Evolutionary conservation across 2,888 invertebrate species (phyloP).

Genomic region (Parapristionchus giblindavisi): DNA sequence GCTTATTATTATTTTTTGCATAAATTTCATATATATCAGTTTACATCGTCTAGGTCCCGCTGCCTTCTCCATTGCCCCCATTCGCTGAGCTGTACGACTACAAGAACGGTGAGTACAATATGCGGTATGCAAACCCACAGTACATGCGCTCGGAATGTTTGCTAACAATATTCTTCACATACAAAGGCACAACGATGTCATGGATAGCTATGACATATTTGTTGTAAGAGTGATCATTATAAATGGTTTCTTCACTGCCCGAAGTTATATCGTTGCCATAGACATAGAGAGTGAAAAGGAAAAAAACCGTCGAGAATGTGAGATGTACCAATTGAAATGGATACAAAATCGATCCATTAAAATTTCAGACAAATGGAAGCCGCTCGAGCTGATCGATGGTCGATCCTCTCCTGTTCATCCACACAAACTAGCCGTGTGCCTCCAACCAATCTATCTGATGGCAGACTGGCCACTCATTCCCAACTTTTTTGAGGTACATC

Average conservation of each 20-base stretch:
- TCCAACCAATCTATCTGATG: conserved; percentile 39
- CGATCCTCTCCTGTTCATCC: not conserved
- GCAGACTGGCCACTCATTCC: conserved; percentile 40
- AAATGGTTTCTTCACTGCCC: too few species aligned
- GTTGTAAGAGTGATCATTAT: too few species aligned
- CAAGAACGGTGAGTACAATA: not conserved
- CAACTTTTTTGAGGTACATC: conserved; percentile 35
- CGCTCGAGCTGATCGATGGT: conserved; percentile 22
- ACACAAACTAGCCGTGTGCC: conserved; percentile 38
- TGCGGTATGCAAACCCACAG: not conserved
- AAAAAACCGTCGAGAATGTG: too few species aligned
- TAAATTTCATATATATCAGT: too few species aligned
- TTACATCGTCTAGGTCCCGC: not conserved
- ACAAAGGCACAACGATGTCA: too few species aligned
- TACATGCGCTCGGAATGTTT: not conserved
- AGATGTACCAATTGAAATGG: too few species aligned
- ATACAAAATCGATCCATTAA: too few species aligned
- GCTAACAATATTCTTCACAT: too few species aligned
- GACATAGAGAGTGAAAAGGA: too few species aligned
- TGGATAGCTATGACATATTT: too few species aligned
- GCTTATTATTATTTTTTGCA: not conserved
- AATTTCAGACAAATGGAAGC: conserved; percentile 24
- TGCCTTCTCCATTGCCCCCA: not conserved
- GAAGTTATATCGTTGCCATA: too few species aligned
- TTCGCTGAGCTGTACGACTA: conserved; percentile 30